phyloP scores from a whole-genome alignment of 2,797 vertebrate species.

The Mormyrops boulengeri region DNA sequence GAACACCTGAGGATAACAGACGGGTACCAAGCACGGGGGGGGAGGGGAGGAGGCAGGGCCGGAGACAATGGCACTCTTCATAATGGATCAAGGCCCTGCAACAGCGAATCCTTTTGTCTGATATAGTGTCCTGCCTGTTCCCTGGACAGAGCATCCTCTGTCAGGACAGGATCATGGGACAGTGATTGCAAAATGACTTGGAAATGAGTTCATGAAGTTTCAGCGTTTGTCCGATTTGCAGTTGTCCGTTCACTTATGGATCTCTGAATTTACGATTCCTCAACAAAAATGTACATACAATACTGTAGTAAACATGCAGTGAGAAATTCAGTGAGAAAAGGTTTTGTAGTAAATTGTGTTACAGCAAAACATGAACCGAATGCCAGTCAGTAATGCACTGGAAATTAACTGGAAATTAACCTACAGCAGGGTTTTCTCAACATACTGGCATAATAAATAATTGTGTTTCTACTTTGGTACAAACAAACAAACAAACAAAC shows the following conservation, averaged over 20 bases:
- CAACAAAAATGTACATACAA: neutral
- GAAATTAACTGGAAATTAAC: neutral
- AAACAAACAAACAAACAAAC: neutral
- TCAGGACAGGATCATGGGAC: neutral
- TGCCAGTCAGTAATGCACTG: neutral
- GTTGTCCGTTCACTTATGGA: neutral
- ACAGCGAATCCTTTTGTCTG: conserved; percentile 19
- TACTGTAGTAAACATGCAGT: neutral
- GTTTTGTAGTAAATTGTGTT: neutral
- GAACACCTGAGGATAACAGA: conserved; percentile 15
- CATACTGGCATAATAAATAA: neutral
- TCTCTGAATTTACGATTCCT: neutral
- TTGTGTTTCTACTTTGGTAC: neutral
- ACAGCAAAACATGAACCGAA: neutral
- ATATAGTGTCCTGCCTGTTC: neutral
- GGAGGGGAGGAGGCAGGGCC: neutral
- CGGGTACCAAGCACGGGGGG: neutral
- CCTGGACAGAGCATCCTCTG: conserved; percentile 20
- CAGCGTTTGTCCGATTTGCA: neutral
- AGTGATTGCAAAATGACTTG: neutral
- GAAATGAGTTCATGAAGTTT: neutral
- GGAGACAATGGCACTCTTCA: conserved; percentile 10
- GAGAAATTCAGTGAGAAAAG: neutral
- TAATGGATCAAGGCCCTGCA: conserved; percentile 10
- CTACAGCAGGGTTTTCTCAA: neutral